These are phyloP conservation scores for Hoplodrina blanda DNA, from an alignment of 2,888 invertebrate species.

Conservation along the genomic window DNA sequence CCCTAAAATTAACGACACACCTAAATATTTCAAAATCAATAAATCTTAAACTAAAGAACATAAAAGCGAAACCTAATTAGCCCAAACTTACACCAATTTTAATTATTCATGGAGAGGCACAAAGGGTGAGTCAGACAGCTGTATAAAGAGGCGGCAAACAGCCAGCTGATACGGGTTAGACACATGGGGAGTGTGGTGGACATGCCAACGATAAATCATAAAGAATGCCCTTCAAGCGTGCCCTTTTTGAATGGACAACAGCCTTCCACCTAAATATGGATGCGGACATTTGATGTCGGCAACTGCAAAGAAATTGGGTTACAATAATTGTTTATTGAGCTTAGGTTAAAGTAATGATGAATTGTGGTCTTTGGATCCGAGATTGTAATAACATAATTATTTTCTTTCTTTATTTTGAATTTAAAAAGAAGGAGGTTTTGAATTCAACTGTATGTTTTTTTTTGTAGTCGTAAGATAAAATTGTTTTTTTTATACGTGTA, in stretches of 20 bases:
- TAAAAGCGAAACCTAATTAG: constrained; percentile 43
- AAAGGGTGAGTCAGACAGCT: constrained; percentile 43
- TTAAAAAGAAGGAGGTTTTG: too few relatives aligned
- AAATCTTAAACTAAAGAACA: constrained; percentile 24
- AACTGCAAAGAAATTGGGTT: constrained; percentile 13
- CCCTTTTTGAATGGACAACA: constrained; percentile 34
- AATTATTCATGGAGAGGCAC: constrained; percentile 48
- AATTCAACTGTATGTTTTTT: too few relatives aligned
- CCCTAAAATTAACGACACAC: not conserved
- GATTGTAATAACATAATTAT: not conserved
- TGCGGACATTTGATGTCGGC: constrained; percentile 19
- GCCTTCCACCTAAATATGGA: constrained; percentile 17
- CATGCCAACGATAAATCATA: constrained; percentile 65
- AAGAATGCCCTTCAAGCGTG: constrained; percentile 48
- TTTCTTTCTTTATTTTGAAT: too few relatives aligned
- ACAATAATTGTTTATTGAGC: constrained; percentile 23
- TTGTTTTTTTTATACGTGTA: too few relatives aligned
- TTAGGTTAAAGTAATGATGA: constrained; percentile 8
- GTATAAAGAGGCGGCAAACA: constrained; percentile 41
- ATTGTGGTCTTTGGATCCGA: not conserved
- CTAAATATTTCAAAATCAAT: constrained; percentile 19
- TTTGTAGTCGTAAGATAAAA: too few relatives aligned
- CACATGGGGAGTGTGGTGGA: constrained; percentile 52
- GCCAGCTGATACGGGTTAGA: constrained; percentile 60
- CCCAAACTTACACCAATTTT: constrained; percentile 49